A percentile compares a stretch with the other conserved stretches of the same genome.
Conservation (phyloP, 2,888 invertebrate species). For the Agonopterix arenella region DNA sequence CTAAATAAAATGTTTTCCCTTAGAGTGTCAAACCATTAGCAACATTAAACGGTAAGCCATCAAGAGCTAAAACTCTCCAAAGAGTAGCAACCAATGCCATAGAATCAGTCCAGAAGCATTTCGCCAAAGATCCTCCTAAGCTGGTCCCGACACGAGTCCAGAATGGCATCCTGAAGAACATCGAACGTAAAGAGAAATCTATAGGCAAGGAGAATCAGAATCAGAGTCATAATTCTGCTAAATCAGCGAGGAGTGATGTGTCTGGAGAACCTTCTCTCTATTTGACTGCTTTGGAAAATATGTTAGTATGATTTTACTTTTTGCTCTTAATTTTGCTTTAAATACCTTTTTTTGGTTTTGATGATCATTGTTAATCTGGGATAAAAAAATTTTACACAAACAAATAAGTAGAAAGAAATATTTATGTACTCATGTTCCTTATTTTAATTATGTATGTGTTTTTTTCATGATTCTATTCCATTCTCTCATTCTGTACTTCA, state of each 20-base stretch:
- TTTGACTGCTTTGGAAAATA: conserved; percentile 85
- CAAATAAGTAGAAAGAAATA: too few relatives aligned
- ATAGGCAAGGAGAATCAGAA: conserved; percentile 46
- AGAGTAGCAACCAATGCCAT: conserved; percentile 55
- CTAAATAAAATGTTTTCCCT: conserved; percentile 17
- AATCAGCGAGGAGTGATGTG: conserved; percentile 79
- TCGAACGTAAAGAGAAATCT: conserved; percentile 38
- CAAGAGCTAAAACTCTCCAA: conserved; percentile 65
- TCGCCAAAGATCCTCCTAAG: conserved; percentile 54
- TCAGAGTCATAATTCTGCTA: conserved; percentile 46
- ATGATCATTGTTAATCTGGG: too few relatives aligned
- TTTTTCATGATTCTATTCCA: too few relatives aligned
- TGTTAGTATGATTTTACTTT: conserved; percentile 55
- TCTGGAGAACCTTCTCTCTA: conserved; percentile 87
- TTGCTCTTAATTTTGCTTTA: neutral
- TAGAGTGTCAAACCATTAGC: conserved; percentile 58
- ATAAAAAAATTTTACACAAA: too few relatives aligned
- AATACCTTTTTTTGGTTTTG: too few relatives aligned
- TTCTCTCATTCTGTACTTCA: too few relatives aligned
- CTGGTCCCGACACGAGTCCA: conserved; percentile 45
- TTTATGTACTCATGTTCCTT: too few relatives aligned
- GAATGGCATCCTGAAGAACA: conserved; percentile 65
- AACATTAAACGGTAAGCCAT: conserved; percentile 50
- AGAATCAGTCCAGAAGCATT: conserved; percentile 60
- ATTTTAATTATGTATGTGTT: too few relatives aligned